Base-by-base conservation (phyloP, 2,888 invertebrate genomes). In the Caenorhabditis parvicauda region DNA sequence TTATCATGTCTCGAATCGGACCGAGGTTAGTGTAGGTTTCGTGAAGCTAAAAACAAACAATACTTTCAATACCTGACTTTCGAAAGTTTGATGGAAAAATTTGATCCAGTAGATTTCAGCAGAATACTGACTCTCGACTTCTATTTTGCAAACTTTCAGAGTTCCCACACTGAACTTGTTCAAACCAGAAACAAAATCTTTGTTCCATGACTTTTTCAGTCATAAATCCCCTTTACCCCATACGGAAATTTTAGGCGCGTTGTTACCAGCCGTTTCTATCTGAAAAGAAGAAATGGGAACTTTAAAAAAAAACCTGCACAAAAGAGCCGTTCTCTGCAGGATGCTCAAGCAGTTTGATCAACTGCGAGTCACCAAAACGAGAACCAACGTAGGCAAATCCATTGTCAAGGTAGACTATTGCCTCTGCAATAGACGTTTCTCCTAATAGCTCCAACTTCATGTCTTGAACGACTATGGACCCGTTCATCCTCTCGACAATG, bases 1-100 rank as follows among this genome's bases (percentile, higher is more conserved):
- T 41, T 12, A 63, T 52, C 66, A 77, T 63, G 43, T 75, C 76
- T 6, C 94, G 88, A 72, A 99, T 95, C 0, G 98, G 96, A 3
- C 94, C 96, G 41, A 99, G 86, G 84, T 95, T 96, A 25, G 93
- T 92, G 83, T 93, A 96, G 14, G 89, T 90, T 84, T 98, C 96
- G 89, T 98, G 90, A 24, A 77, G 56, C 59, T 59, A n/a, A 41
- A 17, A 17, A 14, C 17, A 41, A 41, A 14, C n/a, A n/a, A n/a
- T 12, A 0, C 19, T 41, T 41, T 41, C 41, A 41, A n/a, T n/a
- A n/a, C n/a, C n/a, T n/a, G n/a, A n/a, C n/a, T n/a, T n/a, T n/a
- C n/a, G n/a, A n/a, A n/a, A n/a, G n/a, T n/a, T n/a, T n/a, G n/a
- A n/a, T n/a, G n/a, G n/a, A n/a, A n/a, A n/a, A n/a, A n/a, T n/a